These are phyloP conservation scores for Ammodytes dubius DNA, from an alignment of 2,113 vertebrate genomes.

Conservation along the genomic window DNA sequence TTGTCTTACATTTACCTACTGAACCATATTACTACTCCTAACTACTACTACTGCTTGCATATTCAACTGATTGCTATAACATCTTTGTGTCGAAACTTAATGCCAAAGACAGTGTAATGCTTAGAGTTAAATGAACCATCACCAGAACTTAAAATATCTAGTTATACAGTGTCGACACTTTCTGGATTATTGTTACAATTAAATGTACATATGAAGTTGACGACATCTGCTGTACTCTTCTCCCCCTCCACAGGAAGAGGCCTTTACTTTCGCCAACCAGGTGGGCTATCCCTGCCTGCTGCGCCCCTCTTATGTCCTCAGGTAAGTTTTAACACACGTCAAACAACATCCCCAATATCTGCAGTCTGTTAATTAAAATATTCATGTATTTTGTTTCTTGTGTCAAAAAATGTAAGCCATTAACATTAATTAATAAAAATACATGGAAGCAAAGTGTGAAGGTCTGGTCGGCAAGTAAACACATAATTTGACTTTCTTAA, in stretches of 20 bases:
- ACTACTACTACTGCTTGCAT: not conserved
- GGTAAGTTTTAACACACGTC: conserved; percentile 80
- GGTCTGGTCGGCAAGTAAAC: not conserved
- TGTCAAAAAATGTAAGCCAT: not conserved
- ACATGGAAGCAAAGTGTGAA: not conserved
- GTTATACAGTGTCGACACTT: not conserved
- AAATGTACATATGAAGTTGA: not conserved
- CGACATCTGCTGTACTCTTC: conserved; percentile 7
- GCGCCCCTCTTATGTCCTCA: conserved; percentile 95
- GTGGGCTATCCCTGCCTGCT: conserved; percentile 94
- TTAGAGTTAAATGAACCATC: not conserved
- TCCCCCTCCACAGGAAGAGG: conserved; percentile 87
- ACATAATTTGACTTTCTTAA: not conserved
- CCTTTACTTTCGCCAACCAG: conserved; percentile 89
- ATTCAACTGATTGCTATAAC: too few species aligned
- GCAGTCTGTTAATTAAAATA: not conserved
- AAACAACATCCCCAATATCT: not conserved
- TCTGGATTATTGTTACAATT: not conserved
- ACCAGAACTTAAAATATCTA: not conserved
- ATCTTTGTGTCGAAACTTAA: not conserved
- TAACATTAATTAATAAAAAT: conserved; percentile 13
- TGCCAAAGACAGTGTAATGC: not conserved
- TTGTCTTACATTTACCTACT: not conserved
- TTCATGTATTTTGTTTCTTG: not conserved
- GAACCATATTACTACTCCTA: not conserved